Conservation (phyloP, 2,113 vertebrate species). For the Oncorhynchus keta region DNA sequence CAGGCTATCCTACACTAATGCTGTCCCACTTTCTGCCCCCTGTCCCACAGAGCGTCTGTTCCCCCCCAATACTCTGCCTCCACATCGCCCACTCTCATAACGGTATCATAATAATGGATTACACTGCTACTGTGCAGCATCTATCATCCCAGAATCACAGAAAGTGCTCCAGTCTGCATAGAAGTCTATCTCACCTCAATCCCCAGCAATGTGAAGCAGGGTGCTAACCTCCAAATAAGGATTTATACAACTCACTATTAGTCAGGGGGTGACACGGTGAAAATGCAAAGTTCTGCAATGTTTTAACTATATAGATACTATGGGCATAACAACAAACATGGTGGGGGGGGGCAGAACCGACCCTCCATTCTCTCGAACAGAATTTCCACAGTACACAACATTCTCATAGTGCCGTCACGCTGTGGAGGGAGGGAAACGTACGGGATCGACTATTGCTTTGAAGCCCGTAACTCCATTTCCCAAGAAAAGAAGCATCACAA, state of each 20-base stretch:
- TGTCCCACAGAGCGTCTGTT: constrained; percentile 74
- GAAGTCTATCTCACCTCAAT: no score
- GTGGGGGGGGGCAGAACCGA: background rate
- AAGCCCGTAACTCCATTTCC: constrained; percentile 76
- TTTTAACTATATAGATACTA: background rate
- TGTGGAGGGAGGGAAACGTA: constrained; percentile 56
- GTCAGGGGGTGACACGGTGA: background rate
- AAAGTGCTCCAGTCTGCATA: background rate
- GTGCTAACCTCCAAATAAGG: no score
- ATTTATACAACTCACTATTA: background rate
- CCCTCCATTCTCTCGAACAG: background rate
- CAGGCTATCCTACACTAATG: constrained; percentile 67
- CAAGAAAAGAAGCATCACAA: constrained; percentile 79
- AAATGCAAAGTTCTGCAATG: background rate
- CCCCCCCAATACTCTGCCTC: constrained; percentile 56
- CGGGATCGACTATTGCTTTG: constrained; percentile 74
- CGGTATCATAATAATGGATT: constrained; percentile 64
- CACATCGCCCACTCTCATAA: constrained; percentile 58
- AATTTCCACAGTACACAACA: constrained; percentile 2
- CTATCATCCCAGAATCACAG: background rate
- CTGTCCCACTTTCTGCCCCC: constrained; percentile 73
- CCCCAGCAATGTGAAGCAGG: no score
- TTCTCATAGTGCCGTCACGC: constrained; percentile 62
- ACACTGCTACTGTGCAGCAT: constrained; percentile 29
- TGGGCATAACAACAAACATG: background rate